A percentile compares a stretch with the other conserved stretches of the same genome.
phyloP scores from a whole-genome alignment of 1,140 invertebrate genomes.

The Trichonephila inaurata region DNA sequence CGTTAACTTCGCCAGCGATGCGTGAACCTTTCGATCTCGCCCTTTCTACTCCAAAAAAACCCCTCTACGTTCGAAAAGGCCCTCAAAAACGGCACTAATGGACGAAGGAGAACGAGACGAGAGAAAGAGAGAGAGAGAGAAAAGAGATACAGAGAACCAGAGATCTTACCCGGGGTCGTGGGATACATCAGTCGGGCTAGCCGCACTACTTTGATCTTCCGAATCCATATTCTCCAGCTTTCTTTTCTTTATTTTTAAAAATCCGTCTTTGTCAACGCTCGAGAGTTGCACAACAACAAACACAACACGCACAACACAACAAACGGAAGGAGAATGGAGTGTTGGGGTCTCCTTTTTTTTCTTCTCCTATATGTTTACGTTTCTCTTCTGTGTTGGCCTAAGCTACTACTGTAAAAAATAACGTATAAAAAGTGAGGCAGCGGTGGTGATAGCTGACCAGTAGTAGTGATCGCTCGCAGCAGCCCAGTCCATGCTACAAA shows the following conservation, averaged over 20 bases:
- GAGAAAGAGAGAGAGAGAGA: not conserved
- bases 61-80: not conserved
- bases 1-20: not conserved
- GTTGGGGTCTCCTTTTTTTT: too few species aligned
- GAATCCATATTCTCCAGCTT: slow-evolving; percentile 74
- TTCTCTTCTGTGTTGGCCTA: not conserved
- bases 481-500: slow-evolving; percentile 57
- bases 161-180: slow-evolving; percentile 91
- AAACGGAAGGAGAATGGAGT: not conserved
- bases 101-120: not conserved
- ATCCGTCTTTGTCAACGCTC: slow-evolving; percentile 1
- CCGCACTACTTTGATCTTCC: slow-evolving; percentile 74
- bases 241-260: not conserved
- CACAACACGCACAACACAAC: slow-evolving; percentile 47
- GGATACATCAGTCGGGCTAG: slow-evolving; percentile 85
- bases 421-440: slow-evolving; percentile 54
- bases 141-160: not conserved
- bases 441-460: not conserved
- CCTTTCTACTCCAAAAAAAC: not conserved
- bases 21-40: not conserved
- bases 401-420: slow-evolving; percentile 25
- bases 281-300: too few species aligned
- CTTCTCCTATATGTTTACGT: not conserved
- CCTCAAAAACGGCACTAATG: not conserved
- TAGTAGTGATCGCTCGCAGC: not conserved